Base-by-base conservation (phyloP, 2,888 invertebrate species). In the Ellobium chinense region DNA sequence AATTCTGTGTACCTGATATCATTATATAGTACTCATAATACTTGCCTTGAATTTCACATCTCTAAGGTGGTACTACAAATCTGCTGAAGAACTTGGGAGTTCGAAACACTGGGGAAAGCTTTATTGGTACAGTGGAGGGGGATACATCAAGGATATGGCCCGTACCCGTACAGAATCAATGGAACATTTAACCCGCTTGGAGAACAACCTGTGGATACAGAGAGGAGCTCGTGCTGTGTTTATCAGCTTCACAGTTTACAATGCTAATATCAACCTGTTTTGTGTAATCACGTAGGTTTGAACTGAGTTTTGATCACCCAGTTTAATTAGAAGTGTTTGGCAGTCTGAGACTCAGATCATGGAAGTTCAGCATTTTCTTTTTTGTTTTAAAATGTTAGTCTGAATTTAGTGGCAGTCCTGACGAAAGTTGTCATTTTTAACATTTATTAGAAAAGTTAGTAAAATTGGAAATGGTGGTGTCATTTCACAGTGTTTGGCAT, bases 171-270 rank as follows among this genome's bases (percentile, higher is more conserved):
- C 90, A 0, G 81, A 89, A 58, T 94, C 95, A 31, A 54, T 86
- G n/a, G 83, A 87, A 1, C 92, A 93, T 0, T 89, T 96, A 1
- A 76, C 88, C 2, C 85, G 93, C 0, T 91, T 96, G 2, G 94
- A 94, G 85, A 84, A 93, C 0, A 92, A 93, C 69, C 89, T 94
- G 21, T 96, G 96, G 96, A 93, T 96, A 60, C 94, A 94, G 80
- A 92, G 95, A 39, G 95, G 95, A 0, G 95, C 96, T 0, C 92
- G 96, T 83, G 94, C 94, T 0, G 92, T 96, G 27, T 94, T 96
- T 81, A 86, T 96, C 0, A 96, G 96, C 89, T 96, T 96, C 87
- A 94, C 95, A 9, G 93, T 96, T 31, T 96, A 95, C 91, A 96
- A 96, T 90, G 94, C 94, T 0, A 96, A 96, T 90, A 93, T 95